These are phyloP conservation scores for Bubalus kerabau DNA, from an alignment of 2,113 vertebrate species.

Conservation along the genomic window DNA sequence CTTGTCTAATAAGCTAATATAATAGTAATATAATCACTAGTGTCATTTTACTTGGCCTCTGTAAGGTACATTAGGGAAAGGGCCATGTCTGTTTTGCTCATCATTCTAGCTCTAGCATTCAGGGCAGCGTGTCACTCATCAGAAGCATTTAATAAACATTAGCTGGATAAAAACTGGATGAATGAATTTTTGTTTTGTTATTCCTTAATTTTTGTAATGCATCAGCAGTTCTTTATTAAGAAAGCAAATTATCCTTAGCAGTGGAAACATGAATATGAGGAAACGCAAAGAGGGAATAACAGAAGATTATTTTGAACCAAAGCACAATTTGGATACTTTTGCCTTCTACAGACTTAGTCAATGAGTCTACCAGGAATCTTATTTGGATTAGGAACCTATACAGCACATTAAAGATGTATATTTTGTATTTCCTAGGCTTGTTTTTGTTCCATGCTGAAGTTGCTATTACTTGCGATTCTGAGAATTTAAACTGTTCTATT, in stretches of 20 bases:
- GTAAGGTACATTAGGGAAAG: neutral
- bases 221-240: constrained; percentile 11
- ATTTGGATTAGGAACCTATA: neutral
- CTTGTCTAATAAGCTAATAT: neutral
- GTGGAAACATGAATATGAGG: neutral
- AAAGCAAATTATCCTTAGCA: neutral
- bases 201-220: neutral
- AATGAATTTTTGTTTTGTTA: neutral
- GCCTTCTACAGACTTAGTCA: neutral
- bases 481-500: neutral
- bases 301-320: neutral
- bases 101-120: neutral
- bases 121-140: neutral
- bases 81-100: neutral
- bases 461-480: neutral
- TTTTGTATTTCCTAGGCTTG: neutral
- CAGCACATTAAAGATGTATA: neutral
- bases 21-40: neutral
- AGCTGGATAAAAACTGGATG: neutral
- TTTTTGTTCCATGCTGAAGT: neutral
- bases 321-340: neutral
- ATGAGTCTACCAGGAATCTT: neutral
- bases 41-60: neutral
- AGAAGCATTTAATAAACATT: neutral
- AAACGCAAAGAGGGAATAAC: neutral